Evolutionary conservation across 2,797 vertebrate genomes (phyloP).

Genomic region (Nannoperca australis): DNA sequence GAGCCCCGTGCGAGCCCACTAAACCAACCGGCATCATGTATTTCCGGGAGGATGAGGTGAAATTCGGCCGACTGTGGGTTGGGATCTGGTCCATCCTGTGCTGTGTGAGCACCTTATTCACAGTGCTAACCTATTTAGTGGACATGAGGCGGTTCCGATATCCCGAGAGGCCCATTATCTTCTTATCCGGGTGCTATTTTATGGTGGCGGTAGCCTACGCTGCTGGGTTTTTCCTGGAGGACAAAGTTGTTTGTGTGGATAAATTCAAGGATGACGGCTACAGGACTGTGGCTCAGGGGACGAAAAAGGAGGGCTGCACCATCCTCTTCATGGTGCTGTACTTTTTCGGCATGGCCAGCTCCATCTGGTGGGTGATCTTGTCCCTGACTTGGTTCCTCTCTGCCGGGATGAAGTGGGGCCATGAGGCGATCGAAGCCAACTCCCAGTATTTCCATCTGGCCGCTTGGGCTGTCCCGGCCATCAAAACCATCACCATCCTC

Average conservation of each 20-base stretch:
- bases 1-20: conserved; percentile 93
- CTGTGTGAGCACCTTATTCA: conserved; percentile 96
- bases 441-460: conserved; percentile 98
- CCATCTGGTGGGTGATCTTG: conserved; percentile 98
- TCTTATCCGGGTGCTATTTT: conserved; percentile 96
- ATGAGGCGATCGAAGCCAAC: conserved; percentile 97
- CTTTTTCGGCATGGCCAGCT: conserved; percentile 97
- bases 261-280: conserved; percentile 93
- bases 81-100: conserved; percentile 97
- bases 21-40: conserved; percentile 96
- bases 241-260: conserved; percentile 95
- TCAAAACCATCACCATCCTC: conserved; percentile 97
- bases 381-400: conserved; percentile 98
- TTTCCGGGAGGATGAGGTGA: conserved; percentile 95
- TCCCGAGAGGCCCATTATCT: conserved; percentile 97
- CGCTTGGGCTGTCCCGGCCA: conserved; percentile 96
- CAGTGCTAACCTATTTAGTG: conserved; percentile 96
- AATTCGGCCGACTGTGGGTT: conserved; percentile 96
- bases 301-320: conserved; percentile 98
- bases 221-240: conserved; percentile 94
- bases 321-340: conserved; percentile 99
- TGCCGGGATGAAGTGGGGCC: conserved; percentile 99
- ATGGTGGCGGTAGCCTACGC: conserved; percentile 97
- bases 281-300: conserved; percentile 96
- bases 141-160: conserved; percentile 97